Base-by-base conservation (phyloP, 2,113 vertebrate species). In the Seriola dumerili region DNA sequence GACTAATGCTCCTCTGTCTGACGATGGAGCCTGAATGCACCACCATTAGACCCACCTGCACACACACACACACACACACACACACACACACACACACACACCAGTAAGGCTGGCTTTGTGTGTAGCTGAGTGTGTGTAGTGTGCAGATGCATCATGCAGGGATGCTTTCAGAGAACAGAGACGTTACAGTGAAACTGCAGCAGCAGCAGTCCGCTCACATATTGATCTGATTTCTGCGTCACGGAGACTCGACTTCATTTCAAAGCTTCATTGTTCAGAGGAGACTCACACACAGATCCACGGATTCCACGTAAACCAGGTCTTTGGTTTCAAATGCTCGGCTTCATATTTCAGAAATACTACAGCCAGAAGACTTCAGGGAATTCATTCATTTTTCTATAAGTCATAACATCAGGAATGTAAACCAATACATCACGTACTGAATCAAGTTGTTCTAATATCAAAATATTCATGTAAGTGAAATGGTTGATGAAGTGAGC, bases 1-100 rank as follows among this genome's bases (percentile, higher is more conserved):
- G 73, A 73, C 73, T 63, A 73, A 77, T 16, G 63, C 63, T 23
- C 12, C 17, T 65, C 65, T 34, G 54, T 38, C 19, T 29, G 44
- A 44, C n/a, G 7, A 42, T 64, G 65, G 3, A 2, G 62, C 4
- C 65, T 29, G 21, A 25, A 54, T 8, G 25, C 76, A 63, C 3
- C 40, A 54, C 72, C 57, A 66, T 12, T 10, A 54, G 61, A 11
- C 38, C 25, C 0, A 58, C 29, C 29, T 29, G 29, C 1, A n/a
- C 55, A 34, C 19, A 81, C 34, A 48, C 48, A 72, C 50, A 61
- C 5, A 21, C 16, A 67, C 65, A 67, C 44, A 66, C 48, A 19
- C 16, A 55, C 36, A 59, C 34, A 70, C 34, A 36, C 32, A 58
- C 23, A 59, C 0, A 32, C 44, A 50, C 25, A 70, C 23, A 61